Conservation (phyloP, 1,140 invertebrate species). For the Eulimnadia texana region DNA sequence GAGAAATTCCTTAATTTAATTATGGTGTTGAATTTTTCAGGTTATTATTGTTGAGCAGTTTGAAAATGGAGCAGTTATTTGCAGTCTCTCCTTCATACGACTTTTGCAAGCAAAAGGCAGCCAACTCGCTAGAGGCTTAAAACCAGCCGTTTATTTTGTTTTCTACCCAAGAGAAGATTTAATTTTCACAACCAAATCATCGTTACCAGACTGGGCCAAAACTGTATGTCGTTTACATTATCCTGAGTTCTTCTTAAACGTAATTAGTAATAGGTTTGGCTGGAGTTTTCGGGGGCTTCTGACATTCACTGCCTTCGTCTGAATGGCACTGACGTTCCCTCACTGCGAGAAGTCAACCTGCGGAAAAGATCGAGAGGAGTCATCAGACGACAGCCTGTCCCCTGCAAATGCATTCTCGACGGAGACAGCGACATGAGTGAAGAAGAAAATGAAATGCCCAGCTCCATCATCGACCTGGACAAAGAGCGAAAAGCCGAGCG, state of each 20-base stretch:
- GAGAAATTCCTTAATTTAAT: too few relatives aligned
- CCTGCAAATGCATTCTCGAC: background rate
- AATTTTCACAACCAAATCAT: background rate
- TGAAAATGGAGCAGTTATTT: background rate
- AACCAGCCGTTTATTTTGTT: background rate
- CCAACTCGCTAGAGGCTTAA: background rate
- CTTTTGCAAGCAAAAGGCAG: background rate
- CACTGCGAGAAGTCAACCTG: background rate
- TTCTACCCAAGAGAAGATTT: background rate
- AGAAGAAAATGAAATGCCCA: background rate
- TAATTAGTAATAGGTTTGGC: background rate
- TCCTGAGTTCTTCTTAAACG: background rate
- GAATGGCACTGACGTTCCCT: background rate
- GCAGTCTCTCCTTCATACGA: background rate
- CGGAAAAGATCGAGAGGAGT: background rate
- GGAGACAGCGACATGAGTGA: background rate
- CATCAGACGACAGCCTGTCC: background rate
- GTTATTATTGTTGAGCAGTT: background rate
- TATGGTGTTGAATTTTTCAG: too few relatives aligned
- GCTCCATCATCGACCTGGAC: background rate
- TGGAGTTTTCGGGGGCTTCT: background rate
- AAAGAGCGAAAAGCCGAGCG: background rate
- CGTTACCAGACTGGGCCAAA: background rate
- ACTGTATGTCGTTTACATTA: background rate
- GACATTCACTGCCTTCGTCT: background rate